These are phyloP conservation scores for Eulithis prunata DNA, from an alignment of 2,888 invertebrate species.

Conservation along the genomic window DNA sequence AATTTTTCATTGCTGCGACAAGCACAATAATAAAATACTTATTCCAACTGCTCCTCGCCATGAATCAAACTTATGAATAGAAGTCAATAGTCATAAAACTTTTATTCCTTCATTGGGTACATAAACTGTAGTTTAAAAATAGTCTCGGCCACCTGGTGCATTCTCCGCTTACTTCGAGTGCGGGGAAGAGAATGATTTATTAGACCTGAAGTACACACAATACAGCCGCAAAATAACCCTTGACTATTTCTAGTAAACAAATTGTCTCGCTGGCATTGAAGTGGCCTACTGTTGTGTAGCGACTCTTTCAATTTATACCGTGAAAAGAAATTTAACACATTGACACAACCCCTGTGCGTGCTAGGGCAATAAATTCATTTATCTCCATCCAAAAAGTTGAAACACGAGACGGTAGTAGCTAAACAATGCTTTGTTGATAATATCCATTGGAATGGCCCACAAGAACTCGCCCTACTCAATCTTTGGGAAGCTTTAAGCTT, in stretches of 20 bases:
- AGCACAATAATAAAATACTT: conserved; percentile 43
- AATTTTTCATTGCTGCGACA: conserved; percentile 6
- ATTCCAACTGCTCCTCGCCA: conserved; percentile 43
- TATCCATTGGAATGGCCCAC: conserved; percentile 32
- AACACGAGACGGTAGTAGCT: conserved; percentile 42
- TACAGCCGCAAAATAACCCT: conserved; percentile 80
- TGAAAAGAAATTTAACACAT: conserved; percentile 48
- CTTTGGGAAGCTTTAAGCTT: conserved; percentile 16
- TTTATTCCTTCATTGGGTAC: conserved; percentile 71
- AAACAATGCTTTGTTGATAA: conserved; percentile 49
- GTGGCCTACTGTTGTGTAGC: conserved; percentile 45
- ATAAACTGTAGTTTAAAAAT: conserved; percentile 75
- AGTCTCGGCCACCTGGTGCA: conserved; percentile 78
- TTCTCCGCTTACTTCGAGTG: conserved; percentile 64
- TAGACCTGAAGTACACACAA: conserved; percentile 66
- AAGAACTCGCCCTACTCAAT: conserved; percentile 25
- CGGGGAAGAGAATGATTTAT: conserved; percentile 74
- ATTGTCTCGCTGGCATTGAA: conserved; percentile 61
- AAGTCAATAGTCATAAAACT: conserved; percentile 67
- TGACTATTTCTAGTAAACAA: conserved; percentile 70
- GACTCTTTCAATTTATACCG: conserved; percentile 34
- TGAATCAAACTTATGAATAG: conserved; percentile 74
- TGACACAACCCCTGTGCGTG: conserved; percentile 52
- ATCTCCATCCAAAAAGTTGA: conserved; percentile 46
- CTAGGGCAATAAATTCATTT: conserved; percentile 58